phyloP scores from a whole-genome alignment of 2,888 invertebrate genomes.

The Tipula helvola region DNA sequence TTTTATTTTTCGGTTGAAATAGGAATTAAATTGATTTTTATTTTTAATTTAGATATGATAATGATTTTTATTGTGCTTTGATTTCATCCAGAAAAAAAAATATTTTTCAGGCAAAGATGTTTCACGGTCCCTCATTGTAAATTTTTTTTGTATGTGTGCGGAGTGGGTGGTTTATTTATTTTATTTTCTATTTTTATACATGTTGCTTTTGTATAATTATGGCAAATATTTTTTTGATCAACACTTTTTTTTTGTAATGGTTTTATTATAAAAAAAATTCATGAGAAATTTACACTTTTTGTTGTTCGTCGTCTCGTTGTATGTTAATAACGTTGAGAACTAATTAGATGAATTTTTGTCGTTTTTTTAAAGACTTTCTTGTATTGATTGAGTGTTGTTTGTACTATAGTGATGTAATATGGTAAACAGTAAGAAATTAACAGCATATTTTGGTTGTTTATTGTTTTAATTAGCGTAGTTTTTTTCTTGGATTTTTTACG shows the following conservation, averaged over 20 bases:
- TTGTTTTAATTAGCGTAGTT: background rate
- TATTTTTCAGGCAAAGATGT: background rate
- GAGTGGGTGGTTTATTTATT: background rate
- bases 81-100: background rate
- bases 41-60: conserved; percentile 4
- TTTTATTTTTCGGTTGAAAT: background rate
- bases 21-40: conserved; percentile 4
- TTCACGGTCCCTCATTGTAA: background rate
- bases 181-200: background rate
- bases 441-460: background rate
- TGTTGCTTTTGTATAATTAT: background rate
- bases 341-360: background rate
- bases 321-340: background rate
- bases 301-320: background rate
- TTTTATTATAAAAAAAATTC: background rate
- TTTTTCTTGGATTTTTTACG: background rate
- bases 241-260: background rate
- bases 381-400: background rate
- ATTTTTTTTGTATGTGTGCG: background rate
- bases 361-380: background rate
- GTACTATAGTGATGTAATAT: background rate
- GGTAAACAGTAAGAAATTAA: background rate
- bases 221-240: background rate
- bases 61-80: conserved; percentile 4
- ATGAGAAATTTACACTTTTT: background rate